Evolutionary conservation across 2,797 vertebrate genomes (phyloP), one percentile per base, ranked within the genome.

Genomic region (Anomalospiza imberbis): DNA sequence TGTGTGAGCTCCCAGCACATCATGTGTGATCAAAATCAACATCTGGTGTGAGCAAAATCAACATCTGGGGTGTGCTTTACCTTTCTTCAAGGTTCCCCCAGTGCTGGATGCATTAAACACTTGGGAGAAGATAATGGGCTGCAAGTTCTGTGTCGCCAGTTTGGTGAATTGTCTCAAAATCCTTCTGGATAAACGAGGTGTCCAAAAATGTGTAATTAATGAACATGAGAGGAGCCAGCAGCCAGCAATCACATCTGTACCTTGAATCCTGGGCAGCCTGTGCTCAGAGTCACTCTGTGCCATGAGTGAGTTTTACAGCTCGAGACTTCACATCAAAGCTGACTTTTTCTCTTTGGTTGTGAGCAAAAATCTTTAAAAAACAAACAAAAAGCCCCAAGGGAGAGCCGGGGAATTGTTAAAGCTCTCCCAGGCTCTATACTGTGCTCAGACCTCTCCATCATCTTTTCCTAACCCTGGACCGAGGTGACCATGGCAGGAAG

Each of bases 81-180:
- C 12, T 31, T 51, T 29, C 24, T 45, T 62, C 18, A 24, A 36
- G 40, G 26, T 44, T 72, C 42, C 21, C 10, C 28, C 36, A 10
- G 5, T 2, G 17, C 16, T 65, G 34, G 50, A 3, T 8, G 32
- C 20, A 2, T 55, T 32, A 36, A 80, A 48, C 10, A 1, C 4
- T 8, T 0, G 1, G 42, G 26, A 53, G n/a, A 28, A 16, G 62
- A 42, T 1, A 34, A 61, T 5, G 32, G 17, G 61, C 53, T 36
- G 55, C 10, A 1, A 16, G 32, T 32, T 44, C 40, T 47, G 31
- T 65, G 60, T n/a, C 55, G 34, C 42, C 32, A 25, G 1, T 31
- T 60, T 21, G 32, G 60, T 12, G 48, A 63, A 45, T 29, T n/a
- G 34, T 45, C 67, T 76, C 48, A 5, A 63, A 80, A 51, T 54